Conservation (phyloP, 1,140 invertebrate species). For the Zaprionus gabonicus region DNA sequence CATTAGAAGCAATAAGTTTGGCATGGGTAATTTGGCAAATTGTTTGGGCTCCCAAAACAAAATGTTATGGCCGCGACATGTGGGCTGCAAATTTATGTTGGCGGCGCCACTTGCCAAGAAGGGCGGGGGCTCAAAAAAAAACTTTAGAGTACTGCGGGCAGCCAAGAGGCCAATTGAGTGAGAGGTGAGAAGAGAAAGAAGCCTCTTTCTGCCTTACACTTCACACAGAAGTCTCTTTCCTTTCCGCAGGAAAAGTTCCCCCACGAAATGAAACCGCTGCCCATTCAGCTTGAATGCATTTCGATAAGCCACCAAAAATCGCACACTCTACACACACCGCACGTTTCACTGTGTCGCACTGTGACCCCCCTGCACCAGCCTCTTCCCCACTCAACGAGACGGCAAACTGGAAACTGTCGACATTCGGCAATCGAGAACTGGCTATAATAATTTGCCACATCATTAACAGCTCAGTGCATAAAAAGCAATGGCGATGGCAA, state of each 20-base stretch:
- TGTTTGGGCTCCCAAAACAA: slow-evolving; percentile 57
- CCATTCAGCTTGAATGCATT: slow-evolving; percentile 78
- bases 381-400: neutral
- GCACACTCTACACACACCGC: slow-evolving; percentile 12
- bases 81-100: slow-evolving; percentile 57
- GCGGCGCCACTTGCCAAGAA: slow-evolving; percentile 8
- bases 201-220: neutral
- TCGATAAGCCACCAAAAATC: slow-evolving; percentile 48
- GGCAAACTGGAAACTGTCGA: slow-evolving; percentile 26
- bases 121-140: neutral
- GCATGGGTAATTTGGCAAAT: slow-evolving; percentile 70
- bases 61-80: slow-evolving; percentile 69
- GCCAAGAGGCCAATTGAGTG: slow-evolving; percentile 58
- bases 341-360: neutral
- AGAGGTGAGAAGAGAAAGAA: slow-evolving; percentile 5
- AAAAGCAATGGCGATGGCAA: slow-evolving; percentile 34
- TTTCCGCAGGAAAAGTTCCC: neutral
- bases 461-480: slow-evolving; percentile 73
- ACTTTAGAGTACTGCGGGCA: slow-evolving; percentile 17
- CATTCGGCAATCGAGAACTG: slow-evolving; percentile 64
- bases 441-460: slow-evolving; percentile 83
- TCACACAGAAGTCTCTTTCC: neutral
- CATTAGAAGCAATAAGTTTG: slow-evolving; percentile 40
- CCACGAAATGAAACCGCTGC: slow-evolving; percentile 51
- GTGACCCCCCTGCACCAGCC: neutral